Evolutionary conservation across 2,797 vertebrate species (phyloP).

Genomic region (Eurystomus glaucurus): DNA sequence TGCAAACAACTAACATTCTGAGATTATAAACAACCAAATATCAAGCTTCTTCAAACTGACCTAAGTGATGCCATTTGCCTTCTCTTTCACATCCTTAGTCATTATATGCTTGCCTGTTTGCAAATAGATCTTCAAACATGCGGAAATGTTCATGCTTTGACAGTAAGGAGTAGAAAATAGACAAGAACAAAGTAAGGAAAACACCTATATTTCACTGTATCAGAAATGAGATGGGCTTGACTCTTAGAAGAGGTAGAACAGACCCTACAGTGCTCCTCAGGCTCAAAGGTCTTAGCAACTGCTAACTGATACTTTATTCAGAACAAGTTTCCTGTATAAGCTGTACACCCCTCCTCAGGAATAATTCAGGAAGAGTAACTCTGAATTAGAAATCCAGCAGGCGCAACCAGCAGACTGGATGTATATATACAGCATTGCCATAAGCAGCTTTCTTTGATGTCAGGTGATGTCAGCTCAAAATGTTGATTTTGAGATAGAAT

Average conservation of each 20-base stretch:
- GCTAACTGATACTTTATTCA: not conserved
- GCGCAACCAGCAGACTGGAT: not conserved
- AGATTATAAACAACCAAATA: conserved; percentile 78
- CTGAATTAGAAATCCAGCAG: not conserved
- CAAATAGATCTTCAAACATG: conserved; percentile 51
- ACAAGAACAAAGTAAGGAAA: not conserved
- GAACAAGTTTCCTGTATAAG: not conserved
- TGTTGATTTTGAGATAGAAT: not conserved
- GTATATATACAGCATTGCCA: not conserved
- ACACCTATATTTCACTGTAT: not conserved
- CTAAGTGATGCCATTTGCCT: conserved; percentile 71
- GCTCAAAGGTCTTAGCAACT: not conserved
- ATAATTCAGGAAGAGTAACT: not conserved
- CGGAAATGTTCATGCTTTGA: conserved; percentile 31
- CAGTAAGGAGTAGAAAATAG: not conserved
- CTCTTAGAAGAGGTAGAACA: not conserved
- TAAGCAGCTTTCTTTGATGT: not conserved
- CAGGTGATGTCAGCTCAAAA: not conserved
- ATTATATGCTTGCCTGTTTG: conserved; percentile 59
- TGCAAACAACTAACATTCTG: conserved; percentile 75
- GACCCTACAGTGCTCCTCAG: not conserved
- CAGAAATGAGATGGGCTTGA: not conserved
- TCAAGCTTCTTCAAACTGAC: conserved; percentile 71
- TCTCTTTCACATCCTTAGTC: conserved; percentile 74
- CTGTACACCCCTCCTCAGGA: not conserved